Base-by-base conservation (phyloP, 2,888 invertebrate genomes). In the Tinea pellionella region DNA sequence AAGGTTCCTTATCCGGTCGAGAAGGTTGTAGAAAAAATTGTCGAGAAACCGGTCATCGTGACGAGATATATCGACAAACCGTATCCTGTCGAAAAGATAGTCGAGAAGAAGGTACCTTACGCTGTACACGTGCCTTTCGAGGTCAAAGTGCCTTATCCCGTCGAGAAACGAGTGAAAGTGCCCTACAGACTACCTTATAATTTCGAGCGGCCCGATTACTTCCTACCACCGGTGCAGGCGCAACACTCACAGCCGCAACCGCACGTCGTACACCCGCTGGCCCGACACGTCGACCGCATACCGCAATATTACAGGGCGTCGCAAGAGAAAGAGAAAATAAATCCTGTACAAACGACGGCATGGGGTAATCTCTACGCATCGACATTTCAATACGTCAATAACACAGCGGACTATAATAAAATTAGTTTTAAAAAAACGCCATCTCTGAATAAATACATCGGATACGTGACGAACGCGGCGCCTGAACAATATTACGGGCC, bases 41-140 rank as follows among this genome's bases (percentile, higher is more conserved):
- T 92, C 0, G 91, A 92, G 66, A 91, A 90, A 64, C 88, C 89
- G 0, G 84, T 90, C 0, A 75, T 84, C 0, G 78, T 89, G 0
- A 83, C 80, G 0, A 80, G 81, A 63, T 83, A 82, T 58, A 65
- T 83, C 0, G 79, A 83, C 51, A 81, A 79, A 66, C 89, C 89
- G 0, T 88, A 85, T 59, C 75, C 80, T 0, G 82, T 88, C 0
- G 89, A 89, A 59, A 88, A 82, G 63, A 77, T 88, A 16, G 75
- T 89, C 0, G 88, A 90, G 64, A 88, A 82, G 64, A 82, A 86
- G 42, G 82, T 89, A 1, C 90, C 89, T 0, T 88, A 89, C 68
- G 89, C 80, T 0, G 80, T 90, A 0, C 88, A 91, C 6, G 88
- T 90, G 6, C 89, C 89, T 0, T 78, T 89, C 0, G 84, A 89